phyloP scores from a whole-genome alignment of 2,797 vertebrate species.

The Cyprinella venusta region DNA sequence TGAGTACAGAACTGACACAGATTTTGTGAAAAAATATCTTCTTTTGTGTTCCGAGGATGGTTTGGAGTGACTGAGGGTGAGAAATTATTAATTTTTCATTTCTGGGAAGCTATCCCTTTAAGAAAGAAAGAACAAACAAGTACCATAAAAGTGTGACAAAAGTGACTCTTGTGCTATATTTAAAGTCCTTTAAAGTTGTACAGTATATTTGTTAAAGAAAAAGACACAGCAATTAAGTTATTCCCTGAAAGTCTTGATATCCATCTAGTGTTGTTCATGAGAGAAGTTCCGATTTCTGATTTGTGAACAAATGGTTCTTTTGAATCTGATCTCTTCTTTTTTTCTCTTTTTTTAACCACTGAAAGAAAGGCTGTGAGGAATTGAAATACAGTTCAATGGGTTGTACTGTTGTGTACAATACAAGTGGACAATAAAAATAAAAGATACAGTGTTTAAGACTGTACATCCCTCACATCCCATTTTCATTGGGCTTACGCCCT shows the following conservation, averaged over 20 bases:
- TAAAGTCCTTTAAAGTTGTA: background rate
- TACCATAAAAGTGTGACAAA: background rate
- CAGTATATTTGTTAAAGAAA: background rate
- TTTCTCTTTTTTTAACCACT: background rate
- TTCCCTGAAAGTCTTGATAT: background rate
- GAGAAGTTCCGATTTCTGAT: background rate
- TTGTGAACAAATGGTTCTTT: background rate
- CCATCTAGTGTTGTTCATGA: background rate
- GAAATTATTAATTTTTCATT: no score
- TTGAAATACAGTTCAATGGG: background rate
- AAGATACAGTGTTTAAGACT: no score
- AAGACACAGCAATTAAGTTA: background rate
- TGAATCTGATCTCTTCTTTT: background rate
- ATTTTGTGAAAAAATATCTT: no score
- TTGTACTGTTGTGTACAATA: background rate
- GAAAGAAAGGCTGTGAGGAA: background rate
- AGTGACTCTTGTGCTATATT: background rate
- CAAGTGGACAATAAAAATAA: background rate
- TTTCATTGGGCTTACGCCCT: constrained; percentile 41
- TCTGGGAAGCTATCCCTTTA: background rate
- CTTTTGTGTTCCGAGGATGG: no score
- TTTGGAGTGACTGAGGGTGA: no score
- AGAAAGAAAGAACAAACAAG: background rate
- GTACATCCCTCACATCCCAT: background rate
- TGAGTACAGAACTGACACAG: no score